These are phyloP conservation scores for Strix uralensis DNA, from an alignment of 2,113 vertebrate genomes.

Conservation along the genomic window DNA sequence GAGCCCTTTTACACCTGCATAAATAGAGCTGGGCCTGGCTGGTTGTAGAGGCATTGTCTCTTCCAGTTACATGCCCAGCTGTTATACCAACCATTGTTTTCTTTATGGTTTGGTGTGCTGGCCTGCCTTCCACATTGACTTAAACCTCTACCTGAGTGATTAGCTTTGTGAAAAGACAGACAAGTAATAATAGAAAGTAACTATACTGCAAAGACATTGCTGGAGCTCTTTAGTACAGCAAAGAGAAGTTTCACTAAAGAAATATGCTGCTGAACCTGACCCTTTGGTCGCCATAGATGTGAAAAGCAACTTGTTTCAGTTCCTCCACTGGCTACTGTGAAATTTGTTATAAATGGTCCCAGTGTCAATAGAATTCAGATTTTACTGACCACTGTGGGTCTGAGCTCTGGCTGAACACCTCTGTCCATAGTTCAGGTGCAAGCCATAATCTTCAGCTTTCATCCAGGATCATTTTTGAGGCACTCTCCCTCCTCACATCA, in stretches of 20 bases:
- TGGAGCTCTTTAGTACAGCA: background rate
- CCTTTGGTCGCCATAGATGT: background rate
- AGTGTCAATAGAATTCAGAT: background rate
- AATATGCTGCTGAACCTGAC: background rate
- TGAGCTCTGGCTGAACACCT: background rate
- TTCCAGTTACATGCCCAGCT: slow-evolving; percentile 8
- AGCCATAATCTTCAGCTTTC: background rate
- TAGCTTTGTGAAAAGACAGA: background rate
- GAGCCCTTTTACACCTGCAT: slow-evolving; percentile 59
- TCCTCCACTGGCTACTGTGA: background rate
- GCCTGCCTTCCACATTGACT: background rate
- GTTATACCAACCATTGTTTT: slow-evolving; percentile 12
- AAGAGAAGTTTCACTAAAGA: background rate
- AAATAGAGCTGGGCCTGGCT: slow-evolving; percentile 53
- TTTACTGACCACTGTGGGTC: background rate
- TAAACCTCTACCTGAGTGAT: background rate
- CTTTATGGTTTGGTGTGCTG: background rate
- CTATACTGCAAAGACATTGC: background rate
- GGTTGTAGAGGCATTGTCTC: slow-evolving; percentile 4
- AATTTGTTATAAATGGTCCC: background rate
- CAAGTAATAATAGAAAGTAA: background rate
- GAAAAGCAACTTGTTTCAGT: background rate
- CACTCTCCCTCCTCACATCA: background rate
- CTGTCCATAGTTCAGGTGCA: background rate
- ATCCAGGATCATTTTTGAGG: background rate